Evolutionary conservation across 2,888 invertebrate species (phyloP), one percentile per base, ranked within the genome.

Genomic region (Dorcus parallelipipedus): DNA sequence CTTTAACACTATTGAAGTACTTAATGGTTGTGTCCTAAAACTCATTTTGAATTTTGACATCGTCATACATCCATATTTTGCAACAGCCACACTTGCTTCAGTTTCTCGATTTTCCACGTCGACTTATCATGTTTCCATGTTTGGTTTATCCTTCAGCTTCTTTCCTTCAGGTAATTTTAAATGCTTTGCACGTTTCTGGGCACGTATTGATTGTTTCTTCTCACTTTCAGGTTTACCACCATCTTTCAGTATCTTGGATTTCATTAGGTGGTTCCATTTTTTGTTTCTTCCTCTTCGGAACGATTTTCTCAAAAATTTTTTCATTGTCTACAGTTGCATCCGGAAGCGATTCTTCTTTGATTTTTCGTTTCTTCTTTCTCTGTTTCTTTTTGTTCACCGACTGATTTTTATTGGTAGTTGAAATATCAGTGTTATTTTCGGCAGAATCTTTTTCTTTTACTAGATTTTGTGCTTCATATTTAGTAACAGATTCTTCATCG

Each of bases 91-190:
- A 87, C 83, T 78, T 92, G 92, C 60, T 85, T 84, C 1, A 86
- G 76, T 76, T 92, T 92, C 76, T 88, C 88, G 73, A 92, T 92
- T 75, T 90, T 92, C 92, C 92, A 92, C 67, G 88, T 84, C 47
- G 77, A 77, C 63, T 78, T 82, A 60, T 84, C 81, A 71, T 89
- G 81, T 74, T 90, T 88, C 91, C 92, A 92, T 69, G 54, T 83
- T 82, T 54, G 83, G 78, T 67, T 82, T 83, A 9, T 78, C 74
- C 48, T 81, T 62, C n/a, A 65, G 67, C 50, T 79, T 76, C 68
- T 82, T 80, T 0, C 78, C 79, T 72, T 82, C 81, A 47, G 79
- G 77, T 0, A 85, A 78, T 66, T 85, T 76, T 26, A 82, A 80
- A 69, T 83, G 81, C 69, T 84, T 88, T 71, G 85, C 84, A 63